Evolutionary conservation across 2,888 invertebrate species (phyloP).

Genomic region (Bembecia ichneumoniformis): DNA sequence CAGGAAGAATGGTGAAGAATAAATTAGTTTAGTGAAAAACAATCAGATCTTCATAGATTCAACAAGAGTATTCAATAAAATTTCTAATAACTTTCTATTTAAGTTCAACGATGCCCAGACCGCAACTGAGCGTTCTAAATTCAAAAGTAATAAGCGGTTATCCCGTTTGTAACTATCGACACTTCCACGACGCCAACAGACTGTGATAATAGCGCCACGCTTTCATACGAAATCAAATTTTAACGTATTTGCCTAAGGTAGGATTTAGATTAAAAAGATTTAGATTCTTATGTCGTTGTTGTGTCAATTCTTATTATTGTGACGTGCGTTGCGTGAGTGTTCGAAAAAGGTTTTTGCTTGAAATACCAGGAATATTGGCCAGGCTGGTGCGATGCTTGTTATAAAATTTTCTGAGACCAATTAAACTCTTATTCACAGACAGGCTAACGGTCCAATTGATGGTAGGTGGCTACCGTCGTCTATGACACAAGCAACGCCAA

Average conservation of each 20-base stretch:
- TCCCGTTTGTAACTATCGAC: conserved; percentile 26
- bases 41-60: not conserved
- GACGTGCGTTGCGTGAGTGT: no score
- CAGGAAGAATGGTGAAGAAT: no score
- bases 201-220: not conserved
- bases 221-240: not conserved
- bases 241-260: not conserved
- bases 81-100: conserved; percentile 24
- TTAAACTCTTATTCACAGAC: no score
- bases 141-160: conserved; percentile 35
- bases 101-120: conserved; percentile 14
- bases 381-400: no score
- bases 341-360: no score
- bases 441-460: no score
- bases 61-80: conserved; percentile 15
- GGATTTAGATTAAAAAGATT: not conserved
- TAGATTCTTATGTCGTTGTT: no score
- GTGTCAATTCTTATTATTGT: no score
- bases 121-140: conserved; percentile 32
- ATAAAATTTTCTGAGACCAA: no score
- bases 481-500: no score
- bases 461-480: no score
- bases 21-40: not conserved
- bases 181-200: not conserved
- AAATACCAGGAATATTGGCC: no score